phyloP scores from a whole-genome alignment of 2,797 vertebrate species.

The Furcifer pardalis region DNA sequence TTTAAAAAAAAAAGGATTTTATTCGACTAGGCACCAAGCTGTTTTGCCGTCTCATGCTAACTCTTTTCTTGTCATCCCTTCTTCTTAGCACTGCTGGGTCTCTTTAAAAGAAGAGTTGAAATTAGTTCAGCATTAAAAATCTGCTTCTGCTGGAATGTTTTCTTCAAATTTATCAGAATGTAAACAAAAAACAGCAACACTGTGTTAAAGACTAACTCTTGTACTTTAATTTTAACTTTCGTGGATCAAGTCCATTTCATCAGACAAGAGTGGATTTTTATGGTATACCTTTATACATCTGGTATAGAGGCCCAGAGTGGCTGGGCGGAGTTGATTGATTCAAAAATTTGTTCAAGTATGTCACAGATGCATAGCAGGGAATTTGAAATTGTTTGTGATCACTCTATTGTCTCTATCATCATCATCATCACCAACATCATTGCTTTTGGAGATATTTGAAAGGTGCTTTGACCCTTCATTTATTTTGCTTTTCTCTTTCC shows the following conservation, averaged over 20 bases:
- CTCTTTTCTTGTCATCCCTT: conserved; percentile 27
- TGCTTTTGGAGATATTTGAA: neutral
- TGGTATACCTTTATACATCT: too few species aligned
- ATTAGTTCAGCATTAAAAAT: neutral
- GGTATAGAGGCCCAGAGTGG: too few species aligned
- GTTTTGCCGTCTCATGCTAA: conserved; percentile 41
- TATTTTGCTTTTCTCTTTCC: too few species aligned
- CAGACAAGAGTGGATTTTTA: too few species aligned
- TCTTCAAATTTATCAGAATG: too few species aligned
- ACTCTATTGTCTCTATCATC: neutral
- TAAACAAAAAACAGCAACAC: too few species aligned
- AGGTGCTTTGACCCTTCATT: neutral
- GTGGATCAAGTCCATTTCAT: too few species aligned
- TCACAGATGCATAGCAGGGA: neutral
- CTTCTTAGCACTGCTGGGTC: neutral
- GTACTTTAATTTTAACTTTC: too few species aligned
- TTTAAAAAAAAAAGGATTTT: conserved; percentile 29
- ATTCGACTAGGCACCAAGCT: conserved; percentile 37
- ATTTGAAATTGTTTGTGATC: neutral
- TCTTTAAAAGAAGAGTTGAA: neutral
- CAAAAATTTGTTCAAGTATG: too few species aligned
- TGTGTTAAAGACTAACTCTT: too few species aligned
- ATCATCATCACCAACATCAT: too few species aligned
- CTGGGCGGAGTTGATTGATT: too few species aligned
- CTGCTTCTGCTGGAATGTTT: neutral